Conservation (phyloP, 2,888 invertebrate species). For the Imbricaverruca yamaguchii region DNA sequence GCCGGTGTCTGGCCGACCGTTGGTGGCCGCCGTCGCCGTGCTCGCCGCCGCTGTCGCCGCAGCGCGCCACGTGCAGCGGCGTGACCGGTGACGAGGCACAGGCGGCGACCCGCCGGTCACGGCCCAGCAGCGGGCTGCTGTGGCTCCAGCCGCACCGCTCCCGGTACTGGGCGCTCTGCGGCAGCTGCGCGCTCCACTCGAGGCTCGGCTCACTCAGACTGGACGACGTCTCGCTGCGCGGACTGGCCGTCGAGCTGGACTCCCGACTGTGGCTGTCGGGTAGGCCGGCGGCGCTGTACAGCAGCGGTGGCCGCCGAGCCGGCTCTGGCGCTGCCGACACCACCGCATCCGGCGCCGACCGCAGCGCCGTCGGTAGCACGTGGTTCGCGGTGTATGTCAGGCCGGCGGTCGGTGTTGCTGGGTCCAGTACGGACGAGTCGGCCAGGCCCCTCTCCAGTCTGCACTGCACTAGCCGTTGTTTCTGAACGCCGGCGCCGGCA, state of each 20-base stretch:
- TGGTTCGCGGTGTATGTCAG: constrained; percentile 66
- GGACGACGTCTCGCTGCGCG: constrained; percentile 80
- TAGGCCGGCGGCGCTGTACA: constrained; percentile 47
- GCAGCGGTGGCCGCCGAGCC: constrained; percentile 68
- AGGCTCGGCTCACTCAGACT: constrained; percentile 76
- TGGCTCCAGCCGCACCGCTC: constrained; percentile 79
- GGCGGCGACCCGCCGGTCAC: constrained; percentile 70
- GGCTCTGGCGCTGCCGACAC: constrained; percentile 76
- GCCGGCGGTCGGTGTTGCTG: constrained; percentile 68
- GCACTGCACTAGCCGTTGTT: constrained; percentile 39
- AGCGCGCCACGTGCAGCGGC: constrained; percentile 56
- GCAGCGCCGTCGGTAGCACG: constrained; percentile 44
- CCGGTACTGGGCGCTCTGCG: constrained; percentile 74
- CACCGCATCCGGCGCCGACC: constrained; percentile 73
- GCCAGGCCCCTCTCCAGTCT: constrained; percentile 74
- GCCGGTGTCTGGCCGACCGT: constrained; percentile 67
- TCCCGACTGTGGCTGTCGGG: not conserved
- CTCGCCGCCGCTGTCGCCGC: not conserved
- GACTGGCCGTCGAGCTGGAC: constrained; percentile 50
- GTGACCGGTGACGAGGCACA: constrained; percentile 43
- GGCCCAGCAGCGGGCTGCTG: constrained; percentile 75
- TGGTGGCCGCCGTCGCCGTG: constrained; percentile 60
- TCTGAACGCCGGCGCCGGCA: constrained; percentile 48
- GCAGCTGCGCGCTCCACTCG: constrained; percentile 62
- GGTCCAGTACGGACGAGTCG: constrained; percentile 72